phyloP scores from a whole-genome alignment of 1,140 invertebrate genomes.

The Battus philenor region DNA sequence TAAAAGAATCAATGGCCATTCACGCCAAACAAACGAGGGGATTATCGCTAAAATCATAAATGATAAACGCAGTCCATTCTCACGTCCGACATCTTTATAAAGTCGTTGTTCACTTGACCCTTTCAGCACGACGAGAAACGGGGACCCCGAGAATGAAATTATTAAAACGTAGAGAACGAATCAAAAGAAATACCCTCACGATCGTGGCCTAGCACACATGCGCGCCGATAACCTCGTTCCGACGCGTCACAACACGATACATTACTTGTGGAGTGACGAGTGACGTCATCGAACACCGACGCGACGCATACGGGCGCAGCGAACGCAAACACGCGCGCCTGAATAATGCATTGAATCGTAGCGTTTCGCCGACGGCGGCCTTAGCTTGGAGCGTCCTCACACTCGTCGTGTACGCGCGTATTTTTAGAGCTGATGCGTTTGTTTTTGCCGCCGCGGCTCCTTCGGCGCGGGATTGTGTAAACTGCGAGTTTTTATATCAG shows the following conservation, averaged over 20 bases:
- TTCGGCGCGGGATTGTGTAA: constrained; percentile 21
- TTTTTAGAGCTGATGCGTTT: constrained; percentile 64
- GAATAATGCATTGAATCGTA: constrained; percentile 34
- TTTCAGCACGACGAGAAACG: constrained; percentile 52
- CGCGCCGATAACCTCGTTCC: constrained; percentile 55
- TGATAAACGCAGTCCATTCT: constrained; percentile 45
- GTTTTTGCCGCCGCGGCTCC: constrained; percentile 36
- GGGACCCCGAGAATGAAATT: constrained; percentile 51
- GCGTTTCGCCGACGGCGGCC: constrained; percentile 39
- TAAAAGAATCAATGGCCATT: constrained; percentile 22
- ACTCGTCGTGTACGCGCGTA: constrained; percentile 31
- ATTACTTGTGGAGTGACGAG: too few relatives aligned
- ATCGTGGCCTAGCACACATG: constrained; percentile 33
- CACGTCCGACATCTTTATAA: constrained; percentile 63
- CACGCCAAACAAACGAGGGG: constrained; percentile 25
- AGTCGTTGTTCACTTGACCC: constrained; percentile 52
- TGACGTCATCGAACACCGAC: too few relatives aligned
- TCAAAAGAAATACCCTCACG: constrained; percentile 48
- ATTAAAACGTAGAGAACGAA: constrained; percentile 41
- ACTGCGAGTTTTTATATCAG: constrained; percentile 12
- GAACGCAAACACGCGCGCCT: constrained; percentile 16
- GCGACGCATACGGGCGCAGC: constrained; percentile 26
- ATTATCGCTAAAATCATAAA: constrained; percentile 42
- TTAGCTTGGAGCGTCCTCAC: constrained; percentile 38
- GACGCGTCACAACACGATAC: constrained; percentile 29